Conservation (phyloP, 1,140 invertebrate species). For the Penaeus japonicus region DNA sequence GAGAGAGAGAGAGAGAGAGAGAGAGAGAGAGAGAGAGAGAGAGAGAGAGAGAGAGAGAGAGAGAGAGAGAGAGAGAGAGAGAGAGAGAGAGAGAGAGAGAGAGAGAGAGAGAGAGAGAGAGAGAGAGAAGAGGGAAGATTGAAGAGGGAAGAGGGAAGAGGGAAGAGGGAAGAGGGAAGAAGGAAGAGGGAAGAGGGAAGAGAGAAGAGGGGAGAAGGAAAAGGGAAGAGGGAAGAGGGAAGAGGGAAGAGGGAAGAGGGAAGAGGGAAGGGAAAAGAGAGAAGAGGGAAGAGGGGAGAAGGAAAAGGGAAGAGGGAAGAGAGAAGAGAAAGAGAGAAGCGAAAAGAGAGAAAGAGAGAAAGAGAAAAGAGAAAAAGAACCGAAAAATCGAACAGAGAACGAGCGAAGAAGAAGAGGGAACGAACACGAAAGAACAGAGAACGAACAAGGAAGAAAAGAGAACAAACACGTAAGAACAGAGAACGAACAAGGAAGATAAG, state of each 20-base stretch:
- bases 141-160: not conserved
- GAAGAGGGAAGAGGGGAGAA: not conserved
- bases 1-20: not conserved
- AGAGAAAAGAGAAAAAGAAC: not conserved
- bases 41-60: conserved; percentile 22
- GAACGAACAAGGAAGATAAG: not conserved
- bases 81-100: conserved; percentile 16
- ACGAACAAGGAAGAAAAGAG: not conserved
- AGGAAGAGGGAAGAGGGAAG: not conserved
- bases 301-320: not conserved
- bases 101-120: not conserved
- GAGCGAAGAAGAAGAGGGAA: not conserved
- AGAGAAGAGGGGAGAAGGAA: not conserved
- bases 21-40: not conserved
- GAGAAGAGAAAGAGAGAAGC: not conserved
- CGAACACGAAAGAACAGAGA: not conserved
- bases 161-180: not conserved
- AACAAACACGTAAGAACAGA: not conserved
- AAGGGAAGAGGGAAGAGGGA: not conserved
- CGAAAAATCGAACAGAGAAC: not conserved
- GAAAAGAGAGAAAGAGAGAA: not conserved
- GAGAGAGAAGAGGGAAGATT: not conserved
- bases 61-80: conserved; percentile 31
- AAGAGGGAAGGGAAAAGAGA: not conserved
- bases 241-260: not conserved